Conservation (phyloP, 2,888 invertebrate genomes). For the Idaea dimidiata region DNA sequence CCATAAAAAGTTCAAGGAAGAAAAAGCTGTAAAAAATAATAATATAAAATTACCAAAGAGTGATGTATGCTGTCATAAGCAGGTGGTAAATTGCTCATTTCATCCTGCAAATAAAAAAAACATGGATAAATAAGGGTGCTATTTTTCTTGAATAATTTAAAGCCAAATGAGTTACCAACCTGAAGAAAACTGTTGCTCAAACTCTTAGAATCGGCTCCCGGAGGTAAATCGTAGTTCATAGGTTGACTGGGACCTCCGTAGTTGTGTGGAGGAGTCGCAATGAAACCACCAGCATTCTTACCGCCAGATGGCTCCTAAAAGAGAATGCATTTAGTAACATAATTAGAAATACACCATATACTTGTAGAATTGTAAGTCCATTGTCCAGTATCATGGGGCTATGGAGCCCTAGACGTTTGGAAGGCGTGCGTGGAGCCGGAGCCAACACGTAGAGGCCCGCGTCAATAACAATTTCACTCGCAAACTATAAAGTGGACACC, state of each 20-base stretch:
- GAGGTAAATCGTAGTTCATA: conserved; percentile 84
- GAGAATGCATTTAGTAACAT: background rate
- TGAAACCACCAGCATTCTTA: conserved; percentile 61
- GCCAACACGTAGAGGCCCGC: too few relatives aligned
- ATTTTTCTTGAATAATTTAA: background rate
- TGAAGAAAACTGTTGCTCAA: conserved; percentile 83
- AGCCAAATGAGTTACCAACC: conserved; percentile 34
- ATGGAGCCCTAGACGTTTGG: too few relatives aligned
- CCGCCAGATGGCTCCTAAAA: conserved; percentile 67
- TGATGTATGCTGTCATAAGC: conserved; percentile 87
- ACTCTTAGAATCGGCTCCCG: conserved; percentile 82
- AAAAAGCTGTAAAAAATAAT: conserved; percentile 17
- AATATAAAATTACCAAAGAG: conserved; percentile 84
- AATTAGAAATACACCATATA: background rate
- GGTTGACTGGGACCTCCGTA: conserved; percentile 55
- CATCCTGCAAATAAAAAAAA: conserved; percentile 77
- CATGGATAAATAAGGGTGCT: background rate
- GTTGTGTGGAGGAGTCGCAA: conserved; percentile 47
- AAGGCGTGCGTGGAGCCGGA: too few relatives aligned
- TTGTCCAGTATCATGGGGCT: too few relatives aligned
- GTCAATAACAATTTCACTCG: too few relatives aligned
- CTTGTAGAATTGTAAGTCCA: too few relatives aligned
- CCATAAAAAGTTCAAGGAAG: background rate
- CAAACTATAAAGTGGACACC: too few relatives aligned
- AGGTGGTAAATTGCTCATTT: conserved; percentile 83